phyloP scores from a whole-genome alignment of 2,797 vertebrate species.

The Spinus olivaceus region DNA sequence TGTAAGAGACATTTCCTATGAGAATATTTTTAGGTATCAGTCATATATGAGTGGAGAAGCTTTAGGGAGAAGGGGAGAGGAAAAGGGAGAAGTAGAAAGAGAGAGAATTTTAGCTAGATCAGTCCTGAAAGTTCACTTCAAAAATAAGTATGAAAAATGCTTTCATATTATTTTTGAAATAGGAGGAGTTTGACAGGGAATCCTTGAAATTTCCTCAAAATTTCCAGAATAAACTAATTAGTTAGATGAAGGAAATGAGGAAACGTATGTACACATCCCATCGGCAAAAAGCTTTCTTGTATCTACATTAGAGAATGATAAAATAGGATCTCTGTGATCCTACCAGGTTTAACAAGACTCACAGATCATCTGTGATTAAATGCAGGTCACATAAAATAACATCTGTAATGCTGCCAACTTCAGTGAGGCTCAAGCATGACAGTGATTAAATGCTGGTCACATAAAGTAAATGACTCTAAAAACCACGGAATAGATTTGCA shows the following conservation, averaged over 20 bases:
- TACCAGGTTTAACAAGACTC: neutral
- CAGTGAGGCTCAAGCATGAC: neutral
- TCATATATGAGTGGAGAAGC: neutral
- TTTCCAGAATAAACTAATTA: neutral
- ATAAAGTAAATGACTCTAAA: conserved; percentile 1
- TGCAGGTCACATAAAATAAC: conserved; percentile 20
- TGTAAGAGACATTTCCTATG: neutral
- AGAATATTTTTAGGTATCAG: neutral
- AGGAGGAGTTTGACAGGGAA: neutral
- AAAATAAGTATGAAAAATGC: neutral
- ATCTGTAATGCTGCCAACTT: neutral
- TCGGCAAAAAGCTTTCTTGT: neutral
- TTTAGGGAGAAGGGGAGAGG: neutral
- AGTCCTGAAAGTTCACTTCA: neutral
- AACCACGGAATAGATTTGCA: neutral
- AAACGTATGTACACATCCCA: neutral
- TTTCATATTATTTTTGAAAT: neutral
- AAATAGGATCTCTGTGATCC: conserved; percentile 3
- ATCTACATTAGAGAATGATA: neutral
- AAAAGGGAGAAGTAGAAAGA: neutral
- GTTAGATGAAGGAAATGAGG: neutral
- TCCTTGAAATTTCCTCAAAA: neutral
- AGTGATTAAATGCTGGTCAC: conserved; percentile 16
- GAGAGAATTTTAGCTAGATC: neutral
- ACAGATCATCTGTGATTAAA: neutral